phyloP scores from a whole-genome alignment of 2,797 vertebrate species.

The Leptatherina wallacei region DNA sequence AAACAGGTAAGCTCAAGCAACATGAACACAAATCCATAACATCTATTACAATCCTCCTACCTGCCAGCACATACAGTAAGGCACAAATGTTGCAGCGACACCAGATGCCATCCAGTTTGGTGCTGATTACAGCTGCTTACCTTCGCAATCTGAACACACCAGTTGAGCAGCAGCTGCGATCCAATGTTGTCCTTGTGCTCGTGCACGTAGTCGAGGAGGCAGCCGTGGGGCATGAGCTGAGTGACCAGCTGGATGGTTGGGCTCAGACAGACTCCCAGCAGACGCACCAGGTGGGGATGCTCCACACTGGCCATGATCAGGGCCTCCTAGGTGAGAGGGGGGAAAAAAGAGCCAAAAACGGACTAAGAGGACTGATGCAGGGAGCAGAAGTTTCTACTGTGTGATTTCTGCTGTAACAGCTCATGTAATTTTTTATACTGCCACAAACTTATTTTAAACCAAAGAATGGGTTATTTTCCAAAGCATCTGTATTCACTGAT shows the following conservation, averaged over 20 bases:
- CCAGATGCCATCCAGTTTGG: background rate
- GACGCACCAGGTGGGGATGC: constrained; percentile 94
- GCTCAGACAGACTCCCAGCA: constrained; percentile 94
- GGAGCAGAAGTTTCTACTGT: background rate
- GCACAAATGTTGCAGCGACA: background rate
- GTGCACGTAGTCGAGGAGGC: constrained; percentile 94
- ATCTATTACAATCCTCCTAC: constrained; percentile 14
- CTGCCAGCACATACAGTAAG: constrained; percentile 13
- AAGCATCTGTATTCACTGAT: background rate
- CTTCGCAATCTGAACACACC: constrained; percentile 99
- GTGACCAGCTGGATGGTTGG: constrained; percentile 97
- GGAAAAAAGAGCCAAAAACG: constrained; percentile 31
- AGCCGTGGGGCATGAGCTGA: constrained; percentile 97
- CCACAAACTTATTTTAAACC: background rate
- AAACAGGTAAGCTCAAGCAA: background rate
- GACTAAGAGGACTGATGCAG: constrained; percentile 58
- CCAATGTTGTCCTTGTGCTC: constrained; percentile 99
- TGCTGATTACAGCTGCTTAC: constrained; percentile 75
- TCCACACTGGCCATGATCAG: constrained; percentile 99
- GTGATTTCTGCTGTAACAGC: background rate
- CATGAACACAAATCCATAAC: constrained; percentile 12
- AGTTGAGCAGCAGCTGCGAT: constrained; percentile 96
- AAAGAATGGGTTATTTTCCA: background rate
- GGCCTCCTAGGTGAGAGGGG: constrained; percentile 88
- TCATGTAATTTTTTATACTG: background rate